These are phyloP conservation scores for Sceloporus tristichus DNA, from an alignment of 2,113 vertebrate species.

Conservation along the genomic window DNA sequence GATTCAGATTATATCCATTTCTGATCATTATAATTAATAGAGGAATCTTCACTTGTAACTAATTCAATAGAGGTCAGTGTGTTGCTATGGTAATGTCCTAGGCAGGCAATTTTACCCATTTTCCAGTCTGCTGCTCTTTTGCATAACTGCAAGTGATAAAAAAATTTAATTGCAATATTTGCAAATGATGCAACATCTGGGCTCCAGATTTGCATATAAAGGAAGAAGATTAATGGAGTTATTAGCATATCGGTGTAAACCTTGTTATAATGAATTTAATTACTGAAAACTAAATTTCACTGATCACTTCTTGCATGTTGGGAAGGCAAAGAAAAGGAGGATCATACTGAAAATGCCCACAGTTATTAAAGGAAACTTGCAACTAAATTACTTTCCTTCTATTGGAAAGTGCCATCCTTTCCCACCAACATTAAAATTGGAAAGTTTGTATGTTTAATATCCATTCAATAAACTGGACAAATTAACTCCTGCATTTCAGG, in stretches of 20 bases:
- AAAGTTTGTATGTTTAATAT: conserved; percentile 22
- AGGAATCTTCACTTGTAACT: conserved; percentile 79
- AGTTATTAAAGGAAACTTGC: conserved; percentile 47
- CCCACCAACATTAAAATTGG: conserved; percentile 30
- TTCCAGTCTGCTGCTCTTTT: conserved; percentile 83
- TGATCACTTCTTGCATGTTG: conserved; percentile 43
- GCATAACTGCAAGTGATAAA: conserved; percentile 81
- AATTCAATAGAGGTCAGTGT: conserved; percentile 80
- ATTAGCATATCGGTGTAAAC: conserved; percentile 85
- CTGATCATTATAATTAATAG: conserved; percentile 86
- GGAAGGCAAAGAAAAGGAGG: conserved; percentile 6
- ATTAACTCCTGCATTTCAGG: neutral
- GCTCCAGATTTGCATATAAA: conserved; percentile 81
- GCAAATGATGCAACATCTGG: conserved; percentile 89
- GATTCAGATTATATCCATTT: conserved; percentile 77
- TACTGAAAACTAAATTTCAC: conserved; percentile 71
- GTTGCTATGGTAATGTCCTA: conserved; percentile 84
- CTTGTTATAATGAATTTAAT: conserved; percentile 79
- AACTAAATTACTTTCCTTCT: conserved; percentile 45
- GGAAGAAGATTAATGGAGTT: conserved; percentile 85
- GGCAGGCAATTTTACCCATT: conserved; percentile 83
- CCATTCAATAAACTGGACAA: conserved; percentile 11
- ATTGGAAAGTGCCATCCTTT: conserved; percentile 45
- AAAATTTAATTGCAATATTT: conserved; percentile 85
- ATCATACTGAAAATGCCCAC: conserved; percentile 31